Base-by-base conservation (phyloP, 2,797 vertebrate species). In the Xyrichtys novacula region DNA sequence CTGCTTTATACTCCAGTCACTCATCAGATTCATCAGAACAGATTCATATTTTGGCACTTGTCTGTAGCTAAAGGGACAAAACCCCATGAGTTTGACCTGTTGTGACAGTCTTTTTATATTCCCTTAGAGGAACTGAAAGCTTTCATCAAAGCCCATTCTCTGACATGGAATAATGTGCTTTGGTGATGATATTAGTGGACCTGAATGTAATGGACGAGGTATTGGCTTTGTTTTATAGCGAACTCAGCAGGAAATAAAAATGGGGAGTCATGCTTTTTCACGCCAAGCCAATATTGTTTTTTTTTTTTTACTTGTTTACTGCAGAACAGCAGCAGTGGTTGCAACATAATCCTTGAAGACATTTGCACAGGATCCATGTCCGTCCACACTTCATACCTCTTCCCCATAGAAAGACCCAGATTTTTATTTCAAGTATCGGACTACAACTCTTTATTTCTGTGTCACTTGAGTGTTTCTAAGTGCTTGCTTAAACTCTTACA, bases 1-100 rank as follows among this genome's bases (percentile, higher is more conserved):
- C 39, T 57, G 26, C 61, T 58, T 53, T 36, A 29, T 38, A 43
- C 52, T 74, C 22, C 46, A 32, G 50, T 36, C 39, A 47, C 23
- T 50, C 20, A 39, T 56, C 49, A 48, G n/a, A 57, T 46, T n/a
- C 7, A 16, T 48, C 38, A 34, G 28, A 66, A 6, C 3, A n/a
- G 36, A 5, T 52, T 31, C 25, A 34, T 19, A 23, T 31, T 52
- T 44, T 67, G 28, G 23, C 31, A 2, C 19, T 20, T 6, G 38
- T 48, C 36, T 60, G 22, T 16, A 19, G 63, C 26, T 60, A 34
- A 47, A 59, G 2, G 26, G 32, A 50, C 20, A 17, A n/a, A 58
- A 28, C 39, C 20, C 29, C n/a, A 17, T 2, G 26, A 43, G 20
- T 7, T 10, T 39, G 17, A 52, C 47, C 25, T 25, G 1, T 10